A percentile compares a stretch with the other conserved stretches of the same genome.
phyloP scores from a whole-genome alignment of 2,797 vertebrate species.

The Pangasius sanitwongsei region DNA sequence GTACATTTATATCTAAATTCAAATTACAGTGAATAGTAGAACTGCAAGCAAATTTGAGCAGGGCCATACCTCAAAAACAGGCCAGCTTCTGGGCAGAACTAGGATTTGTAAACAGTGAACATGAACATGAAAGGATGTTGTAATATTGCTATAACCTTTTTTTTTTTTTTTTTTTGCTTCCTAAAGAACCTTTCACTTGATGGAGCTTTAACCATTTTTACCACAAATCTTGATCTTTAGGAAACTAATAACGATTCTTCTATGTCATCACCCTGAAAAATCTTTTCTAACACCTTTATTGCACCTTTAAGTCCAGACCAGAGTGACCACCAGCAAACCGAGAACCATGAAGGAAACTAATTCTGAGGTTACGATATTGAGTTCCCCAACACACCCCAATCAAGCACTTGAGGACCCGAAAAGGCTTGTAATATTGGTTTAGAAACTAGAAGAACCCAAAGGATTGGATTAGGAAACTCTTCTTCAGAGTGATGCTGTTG shows the following conservation, averaged over 20 bases:
- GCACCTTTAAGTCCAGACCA: not conserved
- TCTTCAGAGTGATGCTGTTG: not conserved
- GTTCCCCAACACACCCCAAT: not conserved
- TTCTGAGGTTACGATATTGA: not conserved
- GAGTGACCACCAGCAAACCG: not conserved
- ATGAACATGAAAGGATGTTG: not conserved
- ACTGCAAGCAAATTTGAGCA: slow-evolving; percentile 81
- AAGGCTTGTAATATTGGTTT: not conserved
- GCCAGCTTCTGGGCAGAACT: slow-evolving; percentile 51
- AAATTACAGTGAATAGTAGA: slow-evolving; percentile 59
- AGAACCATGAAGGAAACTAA: not conserved
- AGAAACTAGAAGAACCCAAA: not conserved
- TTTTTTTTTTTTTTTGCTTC: not conserved
- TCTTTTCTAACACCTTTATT: not conserved
- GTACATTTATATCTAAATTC: not conserved
- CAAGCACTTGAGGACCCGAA: not conserved
- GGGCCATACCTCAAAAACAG: slow-evolving; percentile 75
- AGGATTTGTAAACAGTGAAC: not conserved
- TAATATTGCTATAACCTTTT: not conserved
- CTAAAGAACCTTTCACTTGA: not conserved
- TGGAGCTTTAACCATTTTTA: not conserved
- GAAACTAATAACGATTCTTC: not conserved
- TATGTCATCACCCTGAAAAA: not conserved
- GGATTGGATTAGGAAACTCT: not conserved
- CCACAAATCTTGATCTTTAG: not conserved